Evolutionary conservation across 2,113 vertebrate genomes (phyloP).

Genomic region (Phyllopteryx taeniolatus): DNA sequence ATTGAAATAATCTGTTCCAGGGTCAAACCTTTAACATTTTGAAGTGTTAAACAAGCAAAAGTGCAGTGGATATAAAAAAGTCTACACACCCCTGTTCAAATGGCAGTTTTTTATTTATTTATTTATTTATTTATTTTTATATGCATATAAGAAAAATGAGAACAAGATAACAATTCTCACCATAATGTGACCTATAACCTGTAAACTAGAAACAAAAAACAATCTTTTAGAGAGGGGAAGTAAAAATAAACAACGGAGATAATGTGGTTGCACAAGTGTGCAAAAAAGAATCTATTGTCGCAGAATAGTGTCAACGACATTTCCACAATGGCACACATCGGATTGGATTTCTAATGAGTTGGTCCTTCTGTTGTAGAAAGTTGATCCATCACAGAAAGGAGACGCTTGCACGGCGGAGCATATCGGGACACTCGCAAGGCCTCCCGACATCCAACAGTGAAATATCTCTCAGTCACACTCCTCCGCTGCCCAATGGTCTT

Average conservation of each 20-base stretch:
- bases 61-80: not conserved
- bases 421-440: constrained; percentile 69
- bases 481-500: constrained; percentile 68
- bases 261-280: too few relatives aligned
- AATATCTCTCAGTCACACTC: constrained; percentile 80
- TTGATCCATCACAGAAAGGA: constrained; percentile 97
- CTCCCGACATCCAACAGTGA: constrained; percentile 86
- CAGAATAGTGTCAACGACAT: not conserved
- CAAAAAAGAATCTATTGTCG: too few relatives aligned
- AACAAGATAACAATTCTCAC: not conserved
- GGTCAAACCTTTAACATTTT: too few relatives aligned
- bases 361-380: constrained; percentile 74
- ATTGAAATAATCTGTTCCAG: too few relatives aligned
- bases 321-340: not conserved
- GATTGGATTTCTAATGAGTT: not conserved
- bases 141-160: not conserved
- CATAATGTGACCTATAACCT: not conserved
- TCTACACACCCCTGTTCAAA: not conserved
- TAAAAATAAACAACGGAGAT: not conserved
- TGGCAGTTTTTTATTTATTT: not conserved
- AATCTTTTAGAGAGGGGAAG: not conserved
- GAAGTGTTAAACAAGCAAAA: not conserved
- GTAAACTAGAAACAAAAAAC: not conserved
- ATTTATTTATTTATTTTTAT: too few relatives aligned
- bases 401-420: constrained; percentile 83